Percentiles rank a stretch among this genome's conserved stretches.
Evolutionary conservation across 2,113 vertebrate species (phyloP).

Genomic region (Struthio camelus): DNA sequence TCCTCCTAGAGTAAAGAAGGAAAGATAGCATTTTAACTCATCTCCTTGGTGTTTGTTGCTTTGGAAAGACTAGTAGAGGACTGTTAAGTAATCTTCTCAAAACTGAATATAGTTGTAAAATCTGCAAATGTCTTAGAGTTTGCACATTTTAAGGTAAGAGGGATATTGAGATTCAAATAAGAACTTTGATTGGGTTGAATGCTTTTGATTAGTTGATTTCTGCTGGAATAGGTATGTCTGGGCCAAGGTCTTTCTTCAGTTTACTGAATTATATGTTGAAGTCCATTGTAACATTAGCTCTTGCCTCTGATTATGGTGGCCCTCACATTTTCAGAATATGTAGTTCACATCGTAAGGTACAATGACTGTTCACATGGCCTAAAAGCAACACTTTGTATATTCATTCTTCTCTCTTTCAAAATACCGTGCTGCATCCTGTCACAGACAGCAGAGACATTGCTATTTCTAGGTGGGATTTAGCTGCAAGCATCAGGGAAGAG

Average conservation of each 20-base stretch:
- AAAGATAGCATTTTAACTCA: neutral
- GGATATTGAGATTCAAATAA: neutral
- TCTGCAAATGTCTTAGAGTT: neutral
- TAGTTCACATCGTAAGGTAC: neutral
- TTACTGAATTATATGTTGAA: neutral
- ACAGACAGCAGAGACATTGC: accelerated
- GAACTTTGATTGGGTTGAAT: neutral
- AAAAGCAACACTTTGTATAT: neutral
- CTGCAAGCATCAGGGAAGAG: neutral
- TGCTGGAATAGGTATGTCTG: neutral
- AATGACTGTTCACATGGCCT: neutral
- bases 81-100: neutral
- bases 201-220: neutral
- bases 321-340: neutral
- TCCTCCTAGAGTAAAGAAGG: neutral
- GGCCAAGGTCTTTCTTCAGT: neutral
- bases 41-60: neutral
- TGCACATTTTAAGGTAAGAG: neutral
- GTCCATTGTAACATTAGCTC: neutral
- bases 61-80: neutral
- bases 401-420: neutral
- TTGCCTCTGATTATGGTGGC: neutral
- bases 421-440: neutral
- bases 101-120: neutral
- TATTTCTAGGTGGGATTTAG: neutral